phyloP scores from a whole-genome alignment of 1,140 invertebrate genomes.

The Anoplophora glabripennis region DNA sequence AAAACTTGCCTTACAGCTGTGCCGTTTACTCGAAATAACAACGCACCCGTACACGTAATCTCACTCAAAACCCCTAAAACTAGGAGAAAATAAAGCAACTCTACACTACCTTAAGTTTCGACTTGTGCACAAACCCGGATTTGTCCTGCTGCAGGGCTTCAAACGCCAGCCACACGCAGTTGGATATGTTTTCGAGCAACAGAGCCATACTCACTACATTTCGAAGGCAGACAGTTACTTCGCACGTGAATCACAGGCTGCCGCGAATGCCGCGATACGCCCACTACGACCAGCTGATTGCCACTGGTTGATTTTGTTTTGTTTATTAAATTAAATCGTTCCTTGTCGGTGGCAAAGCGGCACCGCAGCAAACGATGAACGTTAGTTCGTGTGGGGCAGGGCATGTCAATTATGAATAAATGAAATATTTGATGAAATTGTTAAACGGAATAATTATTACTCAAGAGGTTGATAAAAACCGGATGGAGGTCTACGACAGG shows the following conservation, averaged over 20 bases:
- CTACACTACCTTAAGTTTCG: constrained; percentile 66
- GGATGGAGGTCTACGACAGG: too few species aligned
- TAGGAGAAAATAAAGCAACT: background rate
- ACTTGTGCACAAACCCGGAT: constrained; percentile 64
- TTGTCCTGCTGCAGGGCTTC: constrained; percentile 61
- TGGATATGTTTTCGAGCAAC: constrained; percentile 66
- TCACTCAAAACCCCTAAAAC: too few species aligned
- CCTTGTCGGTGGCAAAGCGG: too few species aligned
- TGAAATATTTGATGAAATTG: too few species aligned
- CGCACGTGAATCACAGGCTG: constrained; percentile 8
- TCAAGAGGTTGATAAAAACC: too few species aligned
- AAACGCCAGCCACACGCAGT: constrained; percentile 76
- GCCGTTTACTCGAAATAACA: too few species aligned
- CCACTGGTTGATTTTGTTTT: constrained; percentile 1
- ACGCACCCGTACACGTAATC: too few species aligned
- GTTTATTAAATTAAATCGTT: background rate
- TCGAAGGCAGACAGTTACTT: background rate
- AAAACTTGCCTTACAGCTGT: too few species aligned
- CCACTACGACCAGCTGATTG: background rate
- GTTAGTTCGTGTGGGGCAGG: too few species aligned
- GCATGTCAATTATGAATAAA: too few species aligned
- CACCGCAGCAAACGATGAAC: too few species aligned
- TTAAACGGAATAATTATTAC: too few species aligned
- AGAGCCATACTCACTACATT: constrained; percentile 56
- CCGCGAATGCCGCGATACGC: background rate